phyloP scores from a whole-genome alignment of 2,888 invertebrate species.

The Polylopha cassiicola region DNA sequence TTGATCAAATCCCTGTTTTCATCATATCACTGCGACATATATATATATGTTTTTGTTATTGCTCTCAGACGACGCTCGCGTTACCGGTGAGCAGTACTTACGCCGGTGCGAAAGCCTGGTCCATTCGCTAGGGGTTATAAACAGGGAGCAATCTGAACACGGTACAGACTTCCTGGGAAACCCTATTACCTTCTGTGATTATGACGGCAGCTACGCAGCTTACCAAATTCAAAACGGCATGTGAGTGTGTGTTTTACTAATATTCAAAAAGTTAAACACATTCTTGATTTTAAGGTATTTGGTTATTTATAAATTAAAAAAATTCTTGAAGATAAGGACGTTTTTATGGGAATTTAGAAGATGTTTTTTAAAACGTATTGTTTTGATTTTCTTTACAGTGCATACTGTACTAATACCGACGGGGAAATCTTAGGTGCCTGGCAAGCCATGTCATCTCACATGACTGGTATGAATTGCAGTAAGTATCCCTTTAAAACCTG shows the following conservation, averaged over 20 bases:
- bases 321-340: conserved; percentile 4
- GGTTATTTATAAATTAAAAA: too few relatives aligned
- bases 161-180: conserved; percentile 77
- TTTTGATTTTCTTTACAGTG: conserved; percentile 52
- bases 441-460: conserved; percentile 55
- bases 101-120: conserved; percentile 82
- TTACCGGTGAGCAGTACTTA: conserved; percentile 77
- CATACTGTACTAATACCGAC: conserved; percentile 79
- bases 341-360: too few relatives aligned
- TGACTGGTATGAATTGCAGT: conserved; percentile 77
- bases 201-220: conserved; percentile 81
- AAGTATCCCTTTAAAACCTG: conserved; percentile 55
- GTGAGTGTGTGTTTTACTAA: conserved; percentile 54
- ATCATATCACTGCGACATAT: too few relatives aligned
- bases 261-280: not conserved
- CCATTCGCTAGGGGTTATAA: conserved; percentile 70
- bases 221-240: conserved; percentile 72
- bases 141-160: conserved; percentile 74
- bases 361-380: too few relatives aligned
- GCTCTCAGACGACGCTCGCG: conserved; percentile 54
- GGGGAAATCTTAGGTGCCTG: conserved; percentile 74
- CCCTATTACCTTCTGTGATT: conserved; percentile 77
- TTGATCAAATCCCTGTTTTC: too few relatives aligned
- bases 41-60: too few relatives aligned
- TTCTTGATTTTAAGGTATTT: not conserved